Base-by-base conservation (phyloP, 2,888 invertebrate genomes). In the Ctena decussata region DNA sequence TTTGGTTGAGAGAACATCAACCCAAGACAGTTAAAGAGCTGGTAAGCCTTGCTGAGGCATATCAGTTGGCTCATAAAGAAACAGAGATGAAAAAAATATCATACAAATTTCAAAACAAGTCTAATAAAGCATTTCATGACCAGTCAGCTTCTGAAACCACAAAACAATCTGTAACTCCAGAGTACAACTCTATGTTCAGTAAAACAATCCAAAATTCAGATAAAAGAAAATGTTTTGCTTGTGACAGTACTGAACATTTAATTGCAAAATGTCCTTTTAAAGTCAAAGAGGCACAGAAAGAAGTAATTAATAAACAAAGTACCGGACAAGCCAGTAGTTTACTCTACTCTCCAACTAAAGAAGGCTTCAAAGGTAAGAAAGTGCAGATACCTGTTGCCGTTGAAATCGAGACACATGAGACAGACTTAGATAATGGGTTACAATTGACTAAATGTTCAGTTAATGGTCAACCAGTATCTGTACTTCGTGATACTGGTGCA, bases 241-340 rank as follows among this genome's bases (percentile, higher is more conserved):
- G 70, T 53, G 71, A 71, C 12, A 77, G 70, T 41, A 69, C 70
- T 35, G 70, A 70, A 37, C 77, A 77, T 70, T 35, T 70, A 49
- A 49, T 77, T 35, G 69, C 65, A 41, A 46, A 65, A 37, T 69
- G 70, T 32, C 77, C 77, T 21, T 70, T 37, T 32, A 77, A 71
- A 49, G 35, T 60, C 32, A 57, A 35, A n/a, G 57, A 39, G 11
- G 6, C 49, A 1, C 72, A 46, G 12, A 46, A 72, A 41, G 46
- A 72, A 27, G 18, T 11, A 11, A 18, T 18, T 41, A 2, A 2
- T 72, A 72, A 41, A 41, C 44, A 46, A 72, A 24, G 24, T 37
- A 21, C 15, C 6, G 46, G n/a, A 6, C 41, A 72, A 30, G 72
- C 41, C 8, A 72, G 41, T 24, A 72, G 18, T 30, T n/a, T 44